A percentile compares a stretch with the other conserved stretches of the same genome.
Evolutionary conservation across 2,113 vertebrate species (phyloP).

Genomic region (Protobothrops mucrosquamatus): DNA sequence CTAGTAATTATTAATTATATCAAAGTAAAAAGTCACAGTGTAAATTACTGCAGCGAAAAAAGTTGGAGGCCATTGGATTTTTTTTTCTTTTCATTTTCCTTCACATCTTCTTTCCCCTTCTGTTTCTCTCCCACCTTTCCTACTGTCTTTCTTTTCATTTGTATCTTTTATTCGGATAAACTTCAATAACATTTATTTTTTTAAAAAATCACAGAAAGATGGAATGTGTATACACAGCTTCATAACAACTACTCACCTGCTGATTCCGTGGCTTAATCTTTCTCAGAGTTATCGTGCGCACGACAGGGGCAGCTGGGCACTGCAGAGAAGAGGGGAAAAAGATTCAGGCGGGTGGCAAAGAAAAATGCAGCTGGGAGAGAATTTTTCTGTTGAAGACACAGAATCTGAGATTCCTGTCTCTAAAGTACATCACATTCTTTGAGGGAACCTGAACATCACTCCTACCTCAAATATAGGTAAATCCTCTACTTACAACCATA

Average conservation of each 20-base stretch:
- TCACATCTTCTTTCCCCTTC: not conserved
- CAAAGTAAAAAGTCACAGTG: not conserved
- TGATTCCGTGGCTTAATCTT: constrained; percentile 42
- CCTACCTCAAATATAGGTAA: not conserved
- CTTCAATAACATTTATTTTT: not conserved
- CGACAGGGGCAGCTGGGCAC: not conserved
- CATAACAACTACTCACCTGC: constrained; percentile 16
- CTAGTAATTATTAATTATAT: not conserved
- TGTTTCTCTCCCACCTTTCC: not conserved
- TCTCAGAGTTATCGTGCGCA: constrained; percentile 17
- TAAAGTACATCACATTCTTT: not conserved
- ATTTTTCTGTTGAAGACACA: not conserved
- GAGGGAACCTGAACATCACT: not conserved
- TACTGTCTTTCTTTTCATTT: not conserved
- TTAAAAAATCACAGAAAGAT: not conserved
- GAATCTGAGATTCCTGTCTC: not conserved
- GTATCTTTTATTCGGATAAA: not conserved
- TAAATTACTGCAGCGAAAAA: not conserved
- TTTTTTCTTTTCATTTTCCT: not conserved
- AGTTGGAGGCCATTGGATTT: not conserved
- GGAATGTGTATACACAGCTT: not conserved
- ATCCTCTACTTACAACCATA: not conserved
- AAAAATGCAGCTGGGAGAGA: not conserved
- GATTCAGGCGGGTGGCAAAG: not conserved
- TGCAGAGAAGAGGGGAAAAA: not conserved